Evolutionary conservation across 2,113 vertebrate genomes (phyloP).

Genomic region (Arvicanthis niloticus): DNA sequence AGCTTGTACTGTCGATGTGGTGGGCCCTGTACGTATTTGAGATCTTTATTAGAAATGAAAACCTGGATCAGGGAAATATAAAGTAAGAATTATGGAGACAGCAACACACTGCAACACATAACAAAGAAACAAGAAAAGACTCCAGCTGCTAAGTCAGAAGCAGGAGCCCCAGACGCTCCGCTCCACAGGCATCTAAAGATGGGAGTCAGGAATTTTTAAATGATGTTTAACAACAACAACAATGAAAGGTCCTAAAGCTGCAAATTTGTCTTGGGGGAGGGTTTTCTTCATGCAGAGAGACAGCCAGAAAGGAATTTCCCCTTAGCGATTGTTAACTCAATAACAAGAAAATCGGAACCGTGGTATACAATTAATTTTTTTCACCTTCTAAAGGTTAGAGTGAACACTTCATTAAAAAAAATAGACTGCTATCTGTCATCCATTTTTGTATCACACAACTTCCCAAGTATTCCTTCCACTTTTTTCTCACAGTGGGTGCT

Average conservation of each 20-base stretch:
- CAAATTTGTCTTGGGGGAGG: neutral
- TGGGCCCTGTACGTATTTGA: slow-evolving; percentile 47
- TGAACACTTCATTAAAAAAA: slow-evolving; percentile 35
- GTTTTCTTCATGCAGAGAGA: neutral
- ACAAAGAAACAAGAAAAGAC: slow-evolving; percentile 27
- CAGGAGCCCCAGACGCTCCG: neutral
- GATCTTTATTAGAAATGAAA: slow-evolving; percentile 72
- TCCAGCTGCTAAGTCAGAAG: slow-evolving; percentile 28
- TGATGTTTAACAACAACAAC: neutral
- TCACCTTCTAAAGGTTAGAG: slow-evolving; percentile 32
- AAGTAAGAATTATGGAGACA: slow-evolving; percentile 67
- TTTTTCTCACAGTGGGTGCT: slow-evolving; percentile 50
- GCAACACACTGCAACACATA: slow-evolving; percentile 40
- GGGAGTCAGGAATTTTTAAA: slow-evolving; percentile 18
- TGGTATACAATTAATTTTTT: slow-evolving; percentile 12
- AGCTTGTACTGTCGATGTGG: slow-evolving; percentile 49
- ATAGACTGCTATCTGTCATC: neutral
- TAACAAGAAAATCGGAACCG: slow-evolving; percentile 2
- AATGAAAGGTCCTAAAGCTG: slow-evolving; percentile 18
- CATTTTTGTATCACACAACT: slow-evolving; percentile 30
- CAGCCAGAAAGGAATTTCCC: neutral
- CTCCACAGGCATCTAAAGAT: neutral
- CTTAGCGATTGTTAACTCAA: neutral
- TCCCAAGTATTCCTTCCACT: slow-evolving; percentile 48
- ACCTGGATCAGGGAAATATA: slow-evolving; percentile 62